phyloP scores from a whole-genome alignment of 2,113 vertebrate species.

The Chrysemys picta region DNA sequence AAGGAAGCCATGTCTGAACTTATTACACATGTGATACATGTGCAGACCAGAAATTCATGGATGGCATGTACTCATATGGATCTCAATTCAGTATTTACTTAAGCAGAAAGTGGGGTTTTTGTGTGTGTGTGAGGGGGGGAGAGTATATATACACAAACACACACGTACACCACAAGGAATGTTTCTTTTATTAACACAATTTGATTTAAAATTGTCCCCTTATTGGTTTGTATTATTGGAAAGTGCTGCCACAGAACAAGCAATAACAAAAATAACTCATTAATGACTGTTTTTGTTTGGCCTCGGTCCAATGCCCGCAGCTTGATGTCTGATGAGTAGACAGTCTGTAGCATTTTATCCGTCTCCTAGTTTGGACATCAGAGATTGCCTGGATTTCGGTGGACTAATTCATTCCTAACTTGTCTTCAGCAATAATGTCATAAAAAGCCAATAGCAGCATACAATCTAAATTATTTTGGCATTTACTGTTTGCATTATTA shows the following conservation, averaged over 20 bases:
- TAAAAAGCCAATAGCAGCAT: slow-evolving; percentile 44
- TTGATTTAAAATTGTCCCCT: slow-evolving; percentile 56
- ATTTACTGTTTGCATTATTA: slow-evolving; percentile 20
- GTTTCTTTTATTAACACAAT: slow-evolving; percentile 42
- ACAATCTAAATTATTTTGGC: slow-evolving; percentile 40
- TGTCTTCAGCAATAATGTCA: slow-evolving; percentile 56
- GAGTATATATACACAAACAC: neutral
- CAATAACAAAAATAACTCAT: slow-evolving; percentile 69
- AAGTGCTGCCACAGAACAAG: slow-evolving; percentile 1
- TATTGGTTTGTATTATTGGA: slow-evolving; percentile 51
- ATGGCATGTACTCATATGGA: slow-evolving; percentile 34
- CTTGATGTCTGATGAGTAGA: slow-evolving; percentile 48
- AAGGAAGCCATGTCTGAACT: slow-evolving; percentile 16
- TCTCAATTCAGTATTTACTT: slow-evolving; percentile 58
- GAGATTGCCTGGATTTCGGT: slow-evolving; percentile 35
- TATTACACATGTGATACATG: neutral
- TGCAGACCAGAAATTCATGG: slow-evolving; percentile 36
- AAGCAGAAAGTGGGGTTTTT: slow-evolving; percentile 43
- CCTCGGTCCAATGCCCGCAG: slow-evolving; percentile 60
- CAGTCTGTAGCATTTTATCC: slow-evolving; percentile 52
- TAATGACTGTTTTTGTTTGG: slow-evolving; percentile 70
- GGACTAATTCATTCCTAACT: slow-evolving; percentile 50
- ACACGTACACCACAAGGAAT: neutral
- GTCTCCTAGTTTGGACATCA: slow-evolving; percentile 45
- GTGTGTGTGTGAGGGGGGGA: slow-evolving; percentile 25